phyloP scores from a whole-genome alignment of 2,888 invertebrate genomes.

The Himalopsyche anomala region DNA sequence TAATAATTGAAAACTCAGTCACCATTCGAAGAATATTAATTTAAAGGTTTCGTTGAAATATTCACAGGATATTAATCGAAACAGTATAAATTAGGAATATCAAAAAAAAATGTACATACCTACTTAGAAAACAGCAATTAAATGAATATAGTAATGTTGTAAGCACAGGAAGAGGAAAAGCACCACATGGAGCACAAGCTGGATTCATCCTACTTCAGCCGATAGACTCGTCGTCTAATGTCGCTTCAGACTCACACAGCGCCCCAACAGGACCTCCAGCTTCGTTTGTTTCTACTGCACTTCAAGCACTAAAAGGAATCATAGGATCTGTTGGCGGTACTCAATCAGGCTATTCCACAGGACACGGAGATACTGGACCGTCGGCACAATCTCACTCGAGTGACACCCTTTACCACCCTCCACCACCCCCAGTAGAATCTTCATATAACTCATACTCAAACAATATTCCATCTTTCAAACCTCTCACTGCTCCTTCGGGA shows the following conservation, averaged over 20 bases:
- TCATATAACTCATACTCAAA: constrained; percentile 55
- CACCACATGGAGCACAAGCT: constrained; percentile 71
- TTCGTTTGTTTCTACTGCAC: constrained; percentile 72
- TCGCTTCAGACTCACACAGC: constrained; percentile 67
- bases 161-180: constrained; percentile 65
- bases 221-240: constrained; percentile 71
- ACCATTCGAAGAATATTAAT: too few species aligned
- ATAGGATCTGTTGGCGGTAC: constrained; percentile 66
- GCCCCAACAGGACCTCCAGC: constrained; percentile 68
- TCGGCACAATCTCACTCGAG: constrained; percentile 53
- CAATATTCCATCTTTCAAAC: constrained; percentile 67
- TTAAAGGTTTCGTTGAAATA: too few species aligned
- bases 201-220: constrained; percentile 74
- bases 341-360: background rate
- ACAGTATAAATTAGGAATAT: background rate
- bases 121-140: background rate
- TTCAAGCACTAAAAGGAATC: constrained; percentile 73
- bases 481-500: constrained; percentile 47
- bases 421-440: constrained; percentile 69
- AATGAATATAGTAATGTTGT: constrained; percentile 17
- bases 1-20: too few species aligned
- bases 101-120: background rate
- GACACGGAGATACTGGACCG: constrained; percentile 20
- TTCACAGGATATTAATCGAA: background rate
- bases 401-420: constrained; percentile 69